Evolutionary conservation across 2,888 invertebrate genomes (phyloP).

Genomic region (Hypomecis punctinalis): DNA sequence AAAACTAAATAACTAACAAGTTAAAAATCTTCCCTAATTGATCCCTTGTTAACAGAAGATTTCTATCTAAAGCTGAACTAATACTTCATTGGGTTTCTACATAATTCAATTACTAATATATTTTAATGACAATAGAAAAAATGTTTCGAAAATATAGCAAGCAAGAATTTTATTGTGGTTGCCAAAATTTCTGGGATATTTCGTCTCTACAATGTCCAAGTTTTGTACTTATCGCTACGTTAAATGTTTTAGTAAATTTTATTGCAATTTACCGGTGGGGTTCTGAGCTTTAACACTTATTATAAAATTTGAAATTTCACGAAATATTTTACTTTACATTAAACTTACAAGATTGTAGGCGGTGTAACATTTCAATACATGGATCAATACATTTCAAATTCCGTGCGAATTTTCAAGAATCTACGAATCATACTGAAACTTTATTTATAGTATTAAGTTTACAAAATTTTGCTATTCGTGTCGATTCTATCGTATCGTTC

Average conservation of each 20-base stretch:
- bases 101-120: too few relatives aligned
- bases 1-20: not conserved
- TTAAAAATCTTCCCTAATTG: slow-evolving; percentile 3
- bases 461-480: slow-evolving; percentile 22
- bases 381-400: slow-evolving; percentile 10
- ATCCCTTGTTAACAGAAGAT: slow-evolving; percentile 14
- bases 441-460: slow-evolving; percentile 7
- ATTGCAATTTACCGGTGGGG: slow-evolving; percentile 25
- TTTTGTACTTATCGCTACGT: slow-evolving; percentile 7
- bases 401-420: slow-evolving; percentile 1
- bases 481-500: too few relatives aligned
- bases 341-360: slow-evolving; percentile 11
- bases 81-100: not conserved
- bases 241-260: slow-evolving; percentile 3
- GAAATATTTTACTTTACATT: slow-evolving; percentile 4
- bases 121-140: too few relatives aligned
- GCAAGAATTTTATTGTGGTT: not conserved
- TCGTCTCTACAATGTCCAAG: not conserved
- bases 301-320: slow-evolving; percentile 9
- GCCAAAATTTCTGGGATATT: not conserved
- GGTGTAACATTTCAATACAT: slow-evolving; percentile 2
- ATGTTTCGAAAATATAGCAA: not conserved
- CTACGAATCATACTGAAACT: not conserved
- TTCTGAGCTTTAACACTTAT: slow-evolving; percentile 13
- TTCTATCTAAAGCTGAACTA: slow-evolving; percentile 1